Evolutionary conservation across 1,140 invertebrate genomes (phyloP), one percentile per base, ranked within the genome.

Genomic region (Gyrodactylus bullatarudis): DNA sequence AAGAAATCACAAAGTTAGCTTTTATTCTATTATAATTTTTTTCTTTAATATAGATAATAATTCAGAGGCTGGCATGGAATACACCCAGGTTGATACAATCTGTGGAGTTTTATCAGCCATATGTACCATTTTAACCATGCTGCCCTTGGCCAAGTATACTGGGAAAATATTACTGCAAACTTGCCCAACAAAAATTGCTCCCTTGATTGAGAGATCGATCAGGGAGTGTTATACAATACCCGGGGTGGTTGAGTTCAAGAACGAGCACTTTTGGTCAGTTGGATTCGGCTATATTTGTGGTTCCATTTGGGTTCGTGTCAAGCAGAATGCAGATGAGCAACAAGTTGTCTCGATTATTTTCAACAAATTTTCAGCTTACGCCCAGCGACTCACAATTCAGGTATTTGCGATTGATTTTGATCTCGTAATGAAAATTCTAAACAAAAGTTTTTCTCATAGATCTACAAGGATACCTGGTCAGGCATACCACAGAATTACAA

Each of bases 201-300:
- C 83, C 26, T 84, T 85, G 76, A 78, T 86, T 71, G 84, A 86
- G 77, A 84, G 84, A 78, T 83, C 83, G 74, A 76, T 86, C 72
- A 77, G 84, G 74, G 85, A 87, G 79, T 85, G 85, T 0, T 81
- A 85, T 68, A 85, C 84, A 71, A 81, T 87, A 68, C 85, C 87
- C 77, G 86, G 86, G 24, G 86, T 87, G 26, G 77, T 87, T 20
- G 86, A 87, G 77, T 85, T 87, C 76, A 79, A 84, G 76, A 83
- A 85, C 78, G 85, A 86, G 77, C 83, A 85, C 77, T 87, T 86
- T 76, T 87, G 86, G 86, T 85, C 84, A n/a, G 77, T 86, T 20
- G 85, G 85, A 72, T 86, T 86, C 78, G 84, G 84, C 25, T 70
- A 76, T 22, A 73, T 71, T 26, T 25, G 71, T 73, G 73, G 73